Percentiles rank a stretch among this genome's conserved stretches.
Conservation (phyloP, 2,797 vertebrate species). For the Sternotherus odoratus region DNA sequence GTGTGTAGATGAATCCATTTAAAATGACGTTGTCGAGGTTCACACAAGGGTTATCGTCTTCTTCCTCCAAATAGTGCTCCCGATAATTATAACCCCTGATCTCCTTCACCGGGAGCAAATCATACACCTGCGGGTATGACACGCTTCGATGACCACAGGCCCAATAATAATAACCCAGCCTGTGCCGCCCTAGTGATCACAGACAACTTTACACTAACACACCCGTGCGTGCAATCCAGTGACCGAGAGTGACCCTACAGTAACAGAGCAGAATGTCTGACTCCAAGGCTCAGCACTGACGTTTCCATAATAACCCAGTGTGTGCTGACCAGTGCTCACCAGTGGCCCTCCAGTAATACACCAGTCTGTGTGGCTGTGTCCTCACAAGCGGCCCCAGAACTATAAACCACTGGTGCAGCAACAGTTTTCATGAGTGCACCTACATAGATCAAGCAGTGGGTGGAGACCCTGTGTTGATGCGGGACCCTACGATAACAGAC, state of each 20-base stretch:
- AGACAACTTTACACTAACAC: neutral
- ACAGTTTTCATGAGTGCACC: neutral
- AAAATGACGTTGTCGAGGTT: neutral
- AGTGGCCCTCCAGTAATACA: neutral
- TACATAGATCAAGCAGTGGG: neutral
- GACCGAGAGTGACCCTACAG: neutral
- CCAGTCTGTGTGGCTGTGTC: neutral
- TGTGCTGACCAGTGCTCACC: neutral
- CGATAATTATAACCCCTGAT: slow-evolving; percentile 13
- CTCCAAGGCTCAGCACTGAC: neutral
- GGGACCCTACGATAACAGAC: neutral
- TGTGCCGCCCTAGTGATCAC: neutral
- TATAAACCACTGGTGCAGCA: neutral
- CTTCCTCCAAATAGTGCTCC: neutral
- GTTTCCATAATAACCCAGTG: neutral
- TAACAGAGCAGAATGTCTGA: neutral
- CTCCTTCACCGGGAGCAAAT: slow-evolving; percentile 74
- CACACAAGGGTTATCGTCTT: neutral
- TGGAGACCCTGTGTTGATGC: neutral
- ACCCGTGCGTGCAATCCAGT: neutral
- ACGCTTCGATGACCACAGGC: neutral
- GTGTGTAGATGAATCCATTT: neutral
- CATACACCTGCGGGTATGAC: slow-evolving; percentile 70
- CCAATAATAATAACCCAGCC: neutral
- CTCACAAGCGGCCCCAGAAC: neutral